Percentiles rank a stretch among this genome's conserved stretches.
phyloP scores from a whole-genome alignment of 2,113 vertebrate species.

The Equus przewalskii region DNA sequence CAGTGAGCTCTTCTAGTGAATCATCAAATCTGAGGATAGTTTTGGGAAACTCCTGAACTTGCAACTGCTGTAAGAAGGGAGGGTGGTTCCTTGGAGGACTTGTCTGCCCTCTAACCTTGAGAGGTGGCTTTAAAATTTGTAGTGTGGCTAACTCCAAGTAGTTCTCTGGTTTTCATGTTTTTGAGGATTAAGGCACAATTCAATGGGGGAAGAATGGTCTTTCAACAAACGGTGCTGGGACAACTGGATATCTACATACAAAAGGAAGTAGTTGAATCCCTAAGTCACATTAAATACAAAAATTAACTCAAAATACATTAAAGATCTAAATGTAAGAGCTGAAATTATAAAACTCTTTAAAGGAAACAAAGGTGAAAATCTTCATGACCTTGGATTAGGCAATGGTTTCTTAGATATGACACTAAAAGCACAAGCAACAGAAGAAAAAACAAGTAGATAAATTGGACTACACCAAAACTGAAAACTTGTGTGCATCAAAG shows the following conservation, averaged over 20 bases:
- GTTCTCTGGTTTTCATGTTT: background rate
- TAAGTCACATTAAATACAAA: conserved; percentile 7
- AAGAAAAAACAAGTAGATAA: background rate
- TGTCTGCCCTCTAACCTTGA: background rate
- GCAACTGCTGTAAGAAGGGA: background rate
- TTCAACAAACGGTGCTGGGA: background rate
- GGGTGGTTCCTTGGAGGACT: background rate
- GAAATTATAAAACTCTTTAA: background rate
- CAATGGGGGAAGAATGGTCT: background rate
- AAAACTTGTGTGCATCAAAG: background rate
- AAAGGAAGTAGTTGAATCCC: background rate
- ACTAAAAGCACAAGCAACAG: background rate
- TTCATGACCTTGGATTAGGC: background rate
- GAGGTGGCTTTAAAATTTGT: background rate
- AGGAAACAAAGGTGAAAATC: background rate
- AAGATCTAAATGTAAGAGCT: background rate
- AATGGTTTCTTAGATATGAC: background rate
- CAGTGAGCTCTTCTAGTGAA: background rate
- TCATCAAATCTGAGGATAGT: background rate
- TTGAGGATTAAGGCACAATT: background rate
- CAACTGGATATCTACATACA: background rate
- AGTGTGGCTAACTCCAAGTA: background rate
- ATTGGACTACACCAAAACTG: background rate
- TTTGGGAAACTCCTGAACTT: background rate
- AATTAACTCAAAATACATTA: conserved; percentile 26